Evolutionary conservation across 2,113 vertebrate species (phyloP).

Genomic region (Pteropus alecto): DNA sequence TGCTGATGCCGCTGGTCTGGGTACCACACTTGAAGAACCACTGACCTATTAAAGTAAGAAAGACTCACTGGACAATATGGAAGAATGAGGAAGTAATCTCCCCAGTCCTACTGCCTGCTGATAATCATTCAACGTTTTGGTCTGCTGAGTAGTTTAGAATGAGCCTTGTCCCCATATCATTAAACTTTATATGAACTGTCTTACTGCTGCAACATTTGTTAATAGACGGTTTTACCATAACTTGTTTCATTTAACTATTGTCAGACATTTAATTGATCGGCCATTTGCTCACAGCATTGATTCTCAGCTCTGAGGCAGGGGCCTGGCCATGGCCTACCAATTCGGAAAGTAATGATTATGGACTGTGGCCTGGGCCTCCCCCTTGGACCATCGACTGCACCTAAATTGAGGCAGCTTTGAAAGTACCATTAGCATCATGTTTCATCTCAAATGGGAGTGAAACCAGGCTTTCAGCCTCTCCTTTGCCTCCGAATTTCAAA

Average conservation of each 20-base stretch:
- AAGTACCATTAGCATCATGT: neutral
- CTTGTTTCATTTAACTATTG: neutral
- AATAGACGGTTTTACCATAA: neutral
- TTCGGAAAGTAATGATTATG: neutral
- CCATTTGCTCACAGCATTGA: neutral
- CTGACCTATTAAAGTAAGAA: neutral
- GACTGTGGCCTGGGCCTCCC: neutral
- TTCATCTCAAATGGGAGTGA: neutral
- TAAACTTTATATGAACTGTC: neutral
- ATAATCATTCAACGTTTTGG: neutral
- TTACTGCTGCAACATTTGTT: neutral
- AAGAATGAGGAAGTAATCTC: neutral
- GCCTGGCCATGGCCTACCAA: neutral
- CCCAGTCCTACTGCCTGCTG: neutral
- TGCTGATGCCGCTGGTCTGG: neutral
- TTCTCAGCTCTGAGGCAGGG: neutral
- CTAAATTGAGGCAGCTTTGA: neutral
- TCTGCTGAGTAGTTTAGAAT: neutral
- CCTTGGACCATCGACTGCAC: neutral
- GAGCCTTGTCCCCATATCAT: neutral
- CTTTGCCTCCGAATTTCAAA: neutral
- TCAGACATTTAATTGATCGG: neutral
- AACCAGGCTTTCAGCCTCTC: neutral
- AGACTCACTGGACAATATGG: neutral
- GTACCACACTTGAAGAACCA: neutral